Conservation (phyloP, 2,797 vertebrate genomes). For the Apogon hyalosoma region DNA sequence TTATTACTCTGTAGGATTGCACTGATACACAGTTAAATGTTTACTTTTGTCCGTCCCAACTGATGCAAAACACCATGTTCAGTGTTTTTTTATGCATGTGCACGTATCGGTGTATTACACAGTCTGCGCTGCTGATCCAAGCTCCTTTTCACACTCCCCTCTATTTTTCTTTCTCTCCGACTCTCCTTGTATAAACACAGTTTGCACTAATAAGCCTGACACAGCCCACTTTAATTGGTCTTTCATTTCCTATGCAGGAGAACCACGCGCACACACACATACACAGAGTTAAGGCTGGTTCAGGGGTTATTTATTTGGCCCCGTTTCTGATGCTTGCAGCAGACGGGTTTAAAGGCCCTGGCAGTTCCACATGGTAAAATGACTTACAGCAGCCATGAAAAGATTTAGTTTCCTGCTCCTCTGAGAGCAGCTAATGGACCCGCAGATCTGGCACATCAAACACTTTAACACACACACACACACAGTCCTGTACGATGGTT, state of each 20-base stretch:
- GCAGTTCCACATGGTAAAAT: slow-evolving; percentile 49
- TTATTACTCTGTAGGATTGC: too few species aligned
- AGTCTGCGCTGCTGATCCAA: slow-evolving; percentile 43
- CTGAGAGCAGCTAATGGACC: slow-evolving; percentile 50
- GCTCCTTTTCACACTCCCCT: slow-evolving; percentile 48
- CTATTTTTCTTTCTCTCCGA: slow-evolving; percentile 61
- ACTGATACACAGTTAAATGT: background rate
- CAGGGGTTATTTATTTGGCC: slow-evolving; percentile 54
- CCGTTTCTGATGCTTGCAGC: slow-evolving; percentile 54
- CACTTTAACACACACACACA: slow-evolving; percentile 5
- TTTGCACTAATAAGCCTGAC: slow-evolving; percentile 64
- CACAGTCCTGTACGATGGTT: slow-evolving; percentile 22
- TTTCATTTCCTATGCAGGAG: slow-evolving; percentile 60
- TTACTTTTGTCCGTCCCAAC: background rate
- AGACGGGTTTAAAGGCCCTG: slow-evolving; percentile 63
- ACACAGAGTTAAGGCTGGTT: slow-evolving; percentile 5
- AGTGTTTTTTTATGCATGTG: background rate
- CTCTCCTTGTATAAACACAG: slow-evolving; percentile 66
- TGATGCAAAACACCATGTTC: background rate
- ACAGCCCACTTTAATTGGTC: slow-evolving; percentile 66
- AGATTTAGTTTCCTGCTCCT: slow-evolving; percentile 53
- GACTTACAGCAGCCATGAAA: slow-evolving; percentile 57
- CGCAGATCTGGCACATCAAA: slow-evolving; percentile 59
- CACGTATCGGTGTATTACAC: background rate
- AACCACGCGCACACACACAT: slow-evolving; percentile 8